Percentiles rank a stretch among this genome's conserved stretches.
phyloP scores from a whole-genome alignment of 2,888 invertebrate genomes.

The Aradus depressus region DNA sequence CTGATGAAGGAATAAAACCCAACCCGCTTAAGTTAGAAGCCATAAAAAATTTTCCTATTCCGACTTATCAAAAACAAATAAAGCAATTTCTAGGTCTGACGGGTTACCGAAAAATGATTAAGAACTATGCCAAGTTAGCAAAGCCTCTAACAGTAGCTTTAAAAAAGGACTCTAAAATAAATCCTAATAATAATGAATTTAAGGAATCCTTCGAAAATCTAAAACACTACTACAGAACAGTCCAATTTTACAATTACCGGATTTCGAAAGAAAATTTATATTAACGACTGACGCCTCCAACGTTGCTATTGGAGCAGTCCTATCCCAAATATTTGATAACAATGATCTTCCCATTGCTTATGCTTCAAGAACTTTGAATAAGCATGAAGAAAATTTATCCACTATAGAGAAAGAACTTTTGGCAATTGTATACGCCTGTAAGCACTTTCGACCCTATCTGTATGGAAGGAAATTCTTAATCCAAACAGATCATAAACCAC shows the following conservation, averaged over 20 bases:
- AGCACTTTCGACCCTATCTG: no score
- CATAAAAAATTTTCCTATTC: no score
- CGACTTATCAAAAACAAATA: no score
- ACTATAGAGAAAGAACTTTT: conserved; percentile 12
- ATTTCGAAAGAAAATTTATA: conserved; percentile 6
- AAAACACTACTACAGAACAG: no score
- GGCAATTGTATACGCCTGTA: conserved; percentile 7
- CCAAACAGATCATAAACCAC: conserved; percentile 33
- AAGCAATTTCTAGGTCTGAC: conserved; percentile 1
- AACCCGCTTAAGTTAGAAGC: not conserved
- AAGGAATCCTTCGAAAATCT: no score
- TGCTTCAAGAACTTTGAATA: conserved; percentile 10
- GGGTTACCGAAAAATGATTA: not conserved
- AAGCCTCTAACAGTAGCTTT: not conserved
- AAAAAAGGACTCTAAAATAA: not conserved
- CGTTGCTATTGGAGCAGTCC: conserved; percentile 2
- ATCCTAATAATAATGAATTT: not conserved
- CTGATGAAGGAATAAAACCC: not conserved
- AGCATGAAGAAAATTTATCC: conserved; percentile 7
- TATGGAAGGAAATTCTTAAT: conserved; percentile 33
- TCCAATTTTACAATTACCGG: conserved; percentile 1
- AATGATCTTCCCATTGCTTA: conserved; percentile 16
- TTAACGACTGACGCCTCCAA: conserved; percentile 11
- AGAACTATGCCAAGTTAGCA: not conserved
- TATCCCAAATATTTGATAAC: conserved; percentile 1